phyloP scores from a whole-genome alignment of 2,888 invertebrate species.

The Cotesia congregata region DNA sequence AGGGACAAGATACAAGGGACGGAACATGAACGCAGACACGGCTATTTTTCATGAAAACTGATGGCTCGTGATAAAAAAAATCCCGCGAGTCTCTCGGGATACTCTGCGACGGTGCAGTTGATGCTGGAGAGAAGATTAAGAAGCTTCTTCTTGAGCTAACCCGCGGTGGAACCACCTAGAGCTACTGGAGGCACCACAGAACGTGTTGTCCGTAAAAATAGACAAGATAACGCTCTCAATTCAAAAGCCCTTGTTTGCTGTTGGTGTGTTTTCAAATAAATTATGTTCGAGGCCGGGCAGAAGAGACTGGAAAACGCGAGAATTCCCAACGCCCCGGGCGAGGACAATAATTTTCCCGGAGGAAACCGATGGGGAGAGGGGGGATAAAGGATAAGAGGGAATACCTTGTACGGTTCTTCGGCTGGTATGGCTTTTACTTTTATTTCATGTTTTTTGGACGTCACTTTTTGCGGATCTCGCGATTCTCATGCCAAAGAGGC shows the following conservation, averaged over 20 bases:
- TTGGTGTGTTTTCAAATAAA: constrained; percentile 9
- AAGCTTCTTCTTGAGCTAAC: background rate
- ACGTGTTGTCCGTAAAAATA: constrained; percentile 2
- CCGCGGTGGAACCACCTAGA: background rate
- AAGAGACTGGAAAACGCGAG: constrained; percentile 10
- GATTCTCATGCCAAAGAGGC: too few relatives aligned
- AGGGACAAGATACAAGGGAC: too few relatives aligned
- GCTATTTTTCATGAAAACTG: background rate
- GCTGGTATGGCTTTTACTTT: background rate
- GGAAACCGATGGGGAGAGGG: background rate
- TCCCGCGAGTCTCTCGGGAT: background rate
- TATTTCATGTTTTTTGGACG: background rate
- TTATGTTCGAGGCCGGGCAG: constrained; percentile 18
- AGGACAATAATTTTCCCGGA: constrained; percentile 12
- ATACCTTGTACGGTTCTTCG: background rate
- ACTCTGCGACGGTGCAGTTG: background rate
- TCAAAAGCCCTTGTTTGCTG: constrained; percentile 13
- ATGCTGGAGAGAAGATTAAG: background rate
- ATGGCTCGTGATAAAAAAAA: background rate
- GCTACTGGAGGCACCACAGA: background rate
- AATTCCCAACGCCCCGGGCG: constrained; percentile 10
- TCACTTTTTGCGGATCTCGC: background rate
- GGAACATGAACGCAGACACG: background rate
- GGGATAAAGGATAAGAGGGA: background rate
- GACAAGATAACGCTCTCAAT: constrained; percentile 3